Percentiles rank a stretch among this genome's conserved stretches.
Evolutionary conservation across 2,113 vertebrate genomes (phyloP).

Genomic region (Mixornis gularis): DNA sequence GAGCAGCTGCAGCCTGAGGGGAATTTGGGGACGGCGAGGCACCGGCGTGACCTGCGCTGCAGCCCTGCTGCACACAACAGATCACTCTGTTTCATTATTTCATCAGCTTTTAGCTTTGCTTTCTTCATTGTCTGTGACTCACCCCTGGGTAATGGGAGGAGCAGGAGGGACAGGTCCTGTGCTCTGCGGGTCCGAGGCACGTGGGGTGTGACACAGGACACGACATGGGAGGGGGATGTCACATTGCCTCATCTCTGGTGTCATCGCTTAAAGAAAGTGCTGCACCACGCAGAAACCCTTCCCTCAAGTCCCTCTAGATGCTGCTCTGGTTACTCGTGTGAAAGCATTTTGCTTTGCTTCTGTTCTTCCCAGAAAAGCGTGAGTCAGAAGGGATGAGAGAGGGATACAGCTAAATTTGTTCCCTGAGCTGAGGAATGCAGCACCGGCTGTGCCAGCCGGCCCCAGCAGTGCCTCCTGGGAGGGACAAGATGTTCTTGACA

Average conservation of each 20-base stretch:
- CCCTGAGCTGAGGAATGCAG: not conserved
- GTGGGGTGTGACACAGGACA: not conserved
- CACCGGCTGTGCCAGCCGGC: not conserved
- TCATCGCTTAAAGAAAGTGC: not conserved
- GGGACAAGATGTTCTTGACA: not conserved
- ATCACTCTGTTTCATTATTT: not conserved
- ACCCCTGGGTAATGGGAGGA: not conserved
- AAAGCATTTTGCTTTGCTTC: not conserved
- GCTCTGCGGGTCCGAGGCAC: not conserved
- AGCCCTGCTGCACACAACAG: not conserved
- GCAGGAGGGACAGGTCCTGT: not conserved
- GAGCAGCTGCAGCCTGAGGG: not conserved
- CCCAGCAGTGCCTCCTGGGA: not conserved
- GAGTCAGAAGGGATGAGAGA: conserved; percentile 35
- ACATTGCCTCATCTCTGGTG: not conserved
- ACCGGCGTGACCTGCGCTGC: fast-evolving
- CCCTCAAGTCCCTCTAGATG: conserved; percentile 23
- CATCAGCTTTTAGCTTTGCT: not conserved
- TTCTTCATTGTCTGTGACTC: not conserved
- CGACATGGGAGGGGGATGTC: not conserved
- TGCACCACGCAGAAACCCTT: not conserved
- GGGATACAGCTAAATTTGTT: conserved; percentile 2
- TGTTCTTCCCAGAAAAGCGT: conserved; percentile 8
- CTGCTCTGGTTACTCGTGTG: conserved; percentile 25
- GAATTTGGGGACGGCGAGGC: not conserved